Evolutionary conservation across 2,113 vertebrate species (phyloP).

Genomic region (Pteropus alecto): DNA sequence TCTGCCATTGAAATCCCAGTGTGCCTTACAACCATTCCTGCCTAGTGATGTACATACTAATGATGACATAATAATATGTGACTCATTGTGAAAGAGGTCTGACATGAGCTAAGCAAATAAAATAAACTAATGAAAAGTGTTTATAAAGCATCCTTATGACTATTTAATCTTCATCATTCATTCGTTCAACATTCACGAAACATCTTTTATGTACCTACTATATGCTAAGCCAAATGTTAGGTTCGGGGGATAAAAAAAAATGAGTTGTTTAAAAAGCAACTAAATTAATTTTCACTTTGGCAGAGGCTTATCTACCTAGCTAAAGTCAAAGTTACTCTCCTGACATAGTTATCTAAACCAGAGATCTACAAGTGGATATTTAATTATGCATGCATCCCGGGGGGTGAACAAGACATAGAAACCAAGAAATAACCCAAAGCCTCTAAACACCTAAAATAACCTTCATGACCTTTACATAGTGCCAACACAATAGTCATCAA

Average conservation of each 20-base stretch:
- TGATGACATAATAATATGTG: neutral
- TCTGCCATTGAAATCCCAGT: neutral
- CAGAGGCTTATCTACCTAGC: neutral
- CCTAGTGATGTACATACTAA: neutral
- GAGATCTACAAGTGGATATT: neutral
- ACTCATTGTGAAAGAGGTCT: neutral
- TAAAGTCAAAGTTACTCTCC: neutral
- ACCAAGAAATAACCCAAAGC: neutral
- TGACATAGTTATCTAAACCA: neutral
- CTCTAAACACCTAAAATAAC: neutral
- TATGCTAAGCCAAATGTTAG: neutral
- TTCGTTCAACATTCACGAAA: neutral
- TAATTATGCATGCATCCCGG: neutral
- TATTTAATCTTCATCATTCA: neutral
- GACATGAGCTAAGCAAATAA: neutral
- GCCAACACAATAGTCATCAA: neutral
- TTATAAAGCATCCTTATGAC: neutral
- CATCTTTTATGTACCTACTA: neutral
- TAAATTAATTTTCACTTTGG: neutral
- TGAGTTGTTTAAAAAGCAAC: neutral
- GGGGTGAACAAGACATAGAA: neutral
- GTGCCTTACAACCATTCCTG: neutral
- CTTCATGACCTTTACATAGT: neutral
- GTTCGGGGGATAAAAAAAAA: neutral
- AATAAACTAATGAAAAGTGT: neutral